Base-by-base conservation (phyloP, 2,113 vertebrate genomes). In the Colius striatus region DNA sequence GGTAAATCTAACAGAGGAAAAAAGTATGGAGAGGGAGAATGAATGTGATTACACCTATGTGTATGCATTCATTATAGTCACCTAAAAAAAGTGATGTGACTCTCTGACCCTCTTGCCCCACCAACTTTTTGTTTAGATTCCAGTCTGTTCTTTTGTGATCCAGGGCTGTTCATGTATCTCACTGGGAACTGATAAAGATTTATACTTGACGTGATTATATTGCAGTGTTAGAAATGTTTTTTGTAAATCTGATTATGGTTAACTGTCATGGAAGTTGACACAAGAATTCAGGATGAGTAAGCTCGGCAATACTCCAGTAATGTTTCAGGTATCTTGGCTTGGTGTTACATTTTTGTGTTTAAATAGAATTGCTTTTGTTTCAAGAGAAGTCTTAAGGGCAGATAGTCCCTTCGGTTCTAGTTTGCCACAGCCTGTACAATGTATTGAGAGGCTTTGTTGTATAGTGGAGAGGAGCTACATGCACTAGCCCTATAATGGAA, bases 91-190 rank as follows among this genome's bases (percentile, higher is more conserved):
- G 32, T 17, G 3, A 58, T 43, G 16, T 20, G 8, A 20, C 18
- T 14, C 1, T 2, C 3, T 1, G 3, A 3, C 5, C 8, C 32
- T 14, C 7, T 32, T 19, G 5, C 32, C 7, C 22, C 1, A 2
- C 18, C 5, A 41, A 9, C 4, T 13, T 16, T 7, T 32, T 30
- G 41, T 30, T 27, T 16, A 17, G 10, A 9, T 72, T 50, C 18
- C 9, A 51, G 3, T 36, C 20, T 71, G 9, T 53, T 77, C 15
- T 21, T 68, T 75, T 36, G 15, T 25, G 20, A 32, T 65, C 23
- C 50, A 63, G 67, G 15, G 4, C 22, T 60, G 41, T 75, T 82
- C 32, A 25, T 3, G 0, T 47, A 8, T 26, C 27, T 55, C 41
- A n/a, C 16, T 47, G 55, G 50, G 11, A 67, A 29, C 51, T 9